Evolutionary conservation across 2,113 vertebrate species (phyloP), one percentile per base, ranked within the genome.

Genomic region (Grantiella picta): DNA sequence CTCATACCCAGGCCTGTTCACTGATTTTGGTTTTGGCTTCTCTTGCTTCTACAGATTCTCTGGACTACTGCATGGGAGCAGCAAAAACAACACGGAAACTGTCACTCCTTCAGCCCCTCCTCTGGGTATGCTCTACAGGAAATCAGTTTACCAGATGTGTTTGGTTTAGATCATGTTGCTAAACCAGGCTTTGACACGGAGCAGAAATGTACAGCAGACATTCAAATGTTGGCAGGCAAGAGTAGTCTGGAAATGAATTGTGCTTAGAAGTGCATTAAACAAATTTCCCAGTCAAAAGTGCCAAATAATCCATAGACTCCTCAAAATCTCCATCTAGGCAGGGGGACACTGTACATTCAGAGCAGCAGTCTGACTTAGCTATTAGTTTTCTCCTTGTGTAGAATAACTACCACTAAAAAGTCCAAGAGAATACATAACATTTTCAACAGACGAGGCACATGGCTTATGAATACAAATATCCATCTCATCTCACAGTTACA

Each of bases 31-130:
- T n/a, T 36, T 24, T 76, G 85, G 17, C 59, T 96, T 95, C 61
- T 90, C 81, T 69, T 82, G 89, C 18, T 75, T 90, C 79, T 69
- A 28, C 84, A 98, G 97, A 42, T 98, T 98, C 86, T 97, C 97
- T 0, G 95, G 82, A 66, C 65, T 98, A 25, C 56, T 98, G 31
- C 97, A 97, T 10, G 97, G 97, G 71, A 97, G 82, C 80, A 95
- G 81, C 82, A 97, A 80, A 63, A 96, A 82, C 75, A 59, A 86
- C 47, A 36, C 0, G 1, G 96, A 96, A 73, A 57, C 29, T 13
- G 45, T 31, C 61, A 87, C 53, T 66, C 96, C 94, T 50, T 90
- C 96, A 28, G 94, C 91, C 31, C 96, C 96, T 82, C 90, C 93
- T 52, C 54, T 94, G 31, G 97, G 97, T 98, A 95, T 52, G 94